Evolutionary conservation across 2,797 vertebrate species (phyloP), one percentile per base, ranked within the genome.

Genomic region (Semaprochilodus insignis): DNA sequence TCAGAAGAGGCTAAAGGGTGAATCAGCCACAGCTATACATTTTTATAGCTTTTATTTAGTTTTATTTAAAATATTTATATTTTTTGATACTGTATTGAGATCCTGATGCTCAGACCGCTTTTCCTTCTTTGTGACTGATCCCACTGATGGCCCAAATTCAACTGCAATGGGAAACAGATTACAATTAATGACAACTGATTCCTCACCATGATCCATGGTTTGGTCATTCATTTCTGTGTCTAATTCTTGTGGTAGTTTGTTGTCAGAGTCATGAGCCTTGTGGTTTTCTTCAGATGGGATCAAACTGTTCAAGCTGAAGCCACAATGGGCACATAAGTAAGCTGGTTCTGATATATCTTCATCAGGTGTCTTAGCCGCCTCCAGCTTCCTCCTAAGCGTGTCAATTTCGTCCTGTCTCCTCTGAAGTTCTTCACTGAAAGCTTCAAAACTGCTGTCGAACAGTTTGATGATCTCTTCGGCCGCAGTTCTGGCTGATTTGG

Each of bases 401-500:
- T 73, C 23, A 1, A 54, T 73, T 15, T 73, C 34, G 6, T 73
- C 19, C n/a, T 73, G 48, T 31, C 16, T 52, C 2, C 52, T 10
- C 1, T n/a, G 44, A 6, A 72, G 48, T 44, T 72, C 69, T 72
- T 73, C 51, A 27, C 3, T 73, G 48, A 73, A 54, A 8, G 48
- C 70, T 73, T 73, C 25, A 31, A 54, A 54, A 31, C 70, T 54
- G 25, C 70, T 73, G 48, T 73, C 51, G 36, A 52, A 73, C 8
- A 73, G 70, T 54, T 73, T 54, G 48, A 73, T 19, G 48, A 73
- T 54, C 16, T 73, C 70, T 1, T 73, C 48, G 2, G 70, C 23
- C n/a, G 70, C 70, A 6, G 34, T 15, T 52, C 17, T 73, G 51
- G 70, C 48, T 51, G 70, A 73, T 27, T 52, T 73, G 16, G 5